Evolutionary conservation across 2,113 vertebrate species (phyloP).

Genomic region (Pachyramphus minor): DNA sequence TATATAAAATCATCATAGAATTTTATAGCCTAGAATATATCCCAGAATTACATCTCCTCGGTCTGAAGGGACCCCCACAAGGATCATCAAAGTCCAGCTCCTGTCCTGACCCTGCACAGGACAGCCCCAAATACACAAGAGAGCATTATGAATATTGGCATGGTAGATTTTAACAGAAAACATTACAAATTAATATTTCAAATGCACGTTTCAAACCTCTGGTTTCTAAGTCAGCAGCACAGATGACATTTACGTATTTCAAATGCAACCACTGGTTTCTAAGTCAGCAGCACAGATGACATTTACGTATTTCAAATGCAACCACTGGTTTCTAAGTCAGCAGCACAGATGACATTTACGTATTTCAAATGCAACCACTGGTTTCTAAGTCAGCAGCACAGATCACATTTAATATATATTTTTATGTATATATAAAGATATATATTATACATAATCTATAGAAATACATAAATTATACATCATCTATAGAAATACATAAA

Average conservation of each 20-base stretch:
- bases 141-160: rapidly evolving
- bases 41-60: no score
- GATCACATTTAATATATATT: background rate
- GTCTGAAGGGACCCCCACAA: rapidly evolving
- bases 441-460: no score
- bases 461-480: no score
- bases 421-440: background rate
- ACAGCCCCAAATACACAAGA: background rate
- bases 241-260: background rate
- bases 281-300: background rate
- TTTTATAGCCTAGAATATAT: no score
- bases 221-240: background rate
- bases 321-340: no score
- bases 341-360: no score
- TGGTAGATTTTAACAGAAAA: rapidly evolving
- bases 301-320: background rate
- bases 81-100: background rate
- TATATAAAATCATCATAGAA: no score
- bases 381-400: background rate
- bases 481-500: no score
- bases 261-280: background rate
- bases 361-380: background rate
- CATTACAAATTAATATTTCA: rapidly evolving
- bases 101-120: background rate
- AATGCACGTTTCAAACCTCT: background rate